These are phyloP conservation scores for Amia ocellicauda DNA, from an alignment of 2,113 vertebrate species.

Conservation along the genomic window DNA sequence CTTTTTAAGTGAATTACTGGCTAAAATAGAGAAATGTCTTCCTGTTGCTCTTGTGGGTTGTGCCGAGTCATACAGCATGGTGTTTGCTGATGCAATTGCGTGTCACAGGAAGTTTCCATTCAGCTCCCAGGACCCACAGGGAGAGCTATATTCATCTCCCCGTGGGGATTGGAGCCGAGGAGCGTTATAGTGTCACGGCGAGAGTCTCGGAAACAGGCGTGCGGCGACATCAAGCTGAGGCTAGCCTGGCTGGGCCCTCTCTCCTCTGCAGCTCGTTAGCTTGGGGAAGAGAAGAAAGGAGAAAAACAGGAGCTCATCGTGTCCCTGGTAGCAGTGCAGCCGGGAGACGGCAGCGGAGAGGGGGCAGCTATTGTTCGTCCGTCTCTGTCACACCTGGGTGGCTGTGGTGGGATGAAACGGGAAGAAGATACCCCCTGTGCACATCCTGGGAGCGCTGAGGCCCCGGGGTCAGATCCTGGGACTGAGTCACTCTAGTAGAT, in stretches of 20 bases:
- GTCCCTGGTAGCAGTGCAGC: too few relatives aligned
- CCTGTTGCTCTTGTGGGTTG: too few relatives aligned
- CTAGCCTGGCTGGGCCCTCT: conserved; percentile 51
- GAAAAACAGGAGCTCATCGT: too few relatives aligned
- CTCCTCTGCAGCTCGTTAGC: conserved; percentile 49
- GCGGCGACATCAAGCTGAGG: conserved; percentile 62
- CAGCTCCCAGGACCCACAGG: conserved; percentile 64
- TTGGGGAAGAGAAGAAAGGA: conserved; percentile 50
- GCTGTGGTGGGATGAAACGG: too few relatives aligned
- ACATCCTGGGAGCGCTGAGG: too few relatives aligned
- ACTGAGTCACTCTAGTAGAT: too few relatives aligned
- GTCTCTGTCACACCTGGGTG: too few relatives aligned
- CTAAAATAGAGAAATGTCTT: conserved; percentile 61
- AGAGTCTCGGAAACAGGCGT: conserved; percentile 61
- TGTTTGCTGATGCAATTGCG: conserved; percentile 78
- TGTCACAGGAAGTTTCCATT: conserved; percentile 70
- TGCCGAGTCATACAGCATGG: conserved; percentile 67
- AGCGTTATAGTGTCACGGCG: conserved; percentile 30
- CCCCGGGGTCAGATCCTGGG: too few relatives aligned
- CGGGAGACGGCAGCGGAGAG: too few relatives aligned
- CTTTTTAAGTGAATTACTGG: conserved; percentile 66
- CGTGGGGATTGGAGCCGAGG: conserved; percentile 63
- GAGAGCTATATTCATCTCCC: conserved; percentile 68
- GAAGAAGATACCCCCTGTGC: too few relatives aligned
- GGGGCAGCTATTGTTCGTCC: too few relatives aligned